These are phyloP conservation scores for Margarornis squamiger DNA, from an alignment of 2,797 vertebrate genomes.

Conservation along the genomic window DNA sequence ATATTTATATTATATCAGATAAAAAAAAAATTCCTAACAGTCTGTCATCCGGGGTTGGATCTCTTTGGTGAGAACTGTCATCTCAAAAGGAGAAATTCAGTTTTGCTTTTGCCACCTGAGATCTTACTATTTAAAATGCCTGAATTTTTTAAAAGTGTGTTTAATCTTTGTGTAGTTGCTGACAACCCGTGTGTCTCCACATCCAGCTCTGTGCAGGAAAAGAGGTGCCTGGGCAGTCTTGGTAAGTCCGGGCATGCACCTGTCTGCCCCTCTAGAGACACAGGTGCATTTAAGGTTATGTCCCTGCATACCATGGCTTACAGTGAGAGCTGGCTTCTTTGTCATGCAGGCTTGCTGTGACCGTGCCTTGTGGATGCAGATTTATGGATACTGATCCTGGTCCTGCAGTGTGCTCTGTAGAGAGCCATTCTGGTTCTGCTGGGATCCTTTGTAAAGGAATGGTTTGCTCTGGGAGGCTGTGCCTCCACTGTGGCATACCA, in stretches of 20 bases:
- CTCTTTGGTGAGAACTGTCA: neutral
- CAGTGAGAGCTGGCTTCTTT: neutral
- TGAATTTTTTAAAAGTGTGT: neutral
- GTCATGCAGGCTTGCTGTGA: neutral
- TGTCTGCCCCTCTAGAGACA: neutral
- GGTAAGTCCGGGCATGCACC: neutral
- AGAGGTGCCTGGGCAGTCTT: neutral
- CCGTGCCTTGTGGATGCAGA: rapidly evolving
- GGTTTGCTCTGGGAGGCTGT: neutral
- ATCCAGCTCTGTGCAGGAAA: neutral
- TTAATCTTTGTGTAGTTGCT: neutral
- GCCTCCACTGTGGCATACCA: neutral
- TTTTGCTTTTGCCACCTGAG: neutral
- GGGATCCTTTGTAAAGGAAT: neutral
- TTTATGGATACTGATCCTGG: neutral
- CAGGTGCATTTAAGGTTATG: neutral
- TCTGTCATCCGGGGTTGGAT: neutral
- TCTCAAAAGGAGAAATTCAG: neutral
- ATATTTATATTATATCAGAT: neutral
- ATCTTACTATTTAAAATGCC: neutral
- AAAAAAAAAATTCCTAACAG: neutral
- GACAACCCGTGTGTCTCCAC: rapidly evolving
- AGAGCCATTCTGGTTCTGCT: neutral
- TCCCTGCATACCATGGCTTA: neutral
- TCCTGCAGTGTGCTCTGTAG: rapidly evolving